Evolutionary conservation across 2,888 invertebrate species (phyloP), one percentile per base, ranked within the genome.

Genomic region (Anoplius nigerrimus): DNA sequence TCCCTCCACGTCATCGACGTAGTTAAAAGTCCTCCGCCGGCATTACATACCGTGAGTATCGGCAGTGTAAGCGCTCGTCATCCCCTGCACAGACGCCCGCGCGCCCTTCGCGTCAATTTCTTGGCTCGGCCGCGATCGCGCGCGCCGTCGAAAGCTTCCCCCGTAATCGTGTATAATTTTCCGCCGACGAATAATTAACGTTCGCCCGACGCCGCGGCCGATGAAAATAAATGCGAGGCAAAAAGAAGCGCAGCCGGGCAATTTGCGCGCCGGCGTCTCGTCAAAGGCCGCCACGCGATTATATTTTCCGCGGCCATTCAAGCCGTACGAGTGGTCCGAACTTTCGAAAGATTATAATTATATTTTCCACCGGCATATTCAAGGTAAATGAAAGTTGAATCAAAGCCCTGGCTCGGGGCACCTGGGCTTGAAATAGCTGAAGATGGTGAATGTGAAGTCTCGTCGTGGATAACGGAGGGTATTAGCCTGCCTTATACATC

Each of bases 301-400:
- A 67, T 71, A 72, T 74, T 62, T 55, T 54, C 57, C 65, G 62
- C 58, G 55, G 24, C 24, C 51, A 62, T 18, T 42, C 24, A 18
- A 6, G 45, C 58, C 48, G 45, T 48, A 61, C 48, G 64, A 67
- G 27, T 62, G 52, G 48, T 53, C 62, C 56, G 62, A 43, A 57
- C 43, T 66, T 66, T 72, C 63, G 66, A 75, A 79, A 75, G 60
- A 76, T 80, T 76, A 76, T 83, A 84, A 84, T 84, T 82, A 82
- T 84, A 84, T 83, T 83, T 81, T 75, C 77, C 69, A 71, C 71
- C 72, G 73, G 57, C 42, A 70, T 76, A 68, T 76, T 75, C 78
- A 76, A 82, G 83, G 78, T 82, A 81, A 83, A 84, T 82, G 79
- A 82, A 84, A 84, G 78, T 81, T 80, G 78, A 82, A 84, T 84